Percentiles rank a stretch among this genome's conserved stretches.
Conservation (phyloP, 2,888 invertebrate species). For the Lysandra bellargus region DNA sequence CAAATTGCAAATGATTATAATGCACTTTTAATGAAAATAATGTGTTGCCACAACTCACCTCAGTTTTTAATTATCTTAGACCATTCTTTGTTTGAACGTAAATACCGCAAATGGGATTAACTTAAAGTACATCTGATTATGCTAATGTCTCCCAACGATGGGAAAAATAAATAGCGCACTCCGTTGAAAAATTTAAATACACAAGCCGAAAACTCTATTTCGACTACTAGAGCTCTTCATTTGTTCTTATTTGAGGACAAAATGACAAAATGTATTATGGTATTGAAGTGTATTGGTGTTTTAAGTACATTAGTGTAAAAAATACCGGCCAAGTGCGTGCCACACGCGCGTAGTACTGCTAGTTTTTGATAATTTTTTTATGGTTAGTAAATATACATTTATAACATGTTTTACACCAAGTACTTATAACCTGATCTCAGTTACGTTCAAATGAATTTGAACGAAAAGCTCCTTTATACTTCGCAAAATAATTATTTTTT, state of each 20-base stretch:
- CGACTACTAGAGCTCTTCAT: neutral
- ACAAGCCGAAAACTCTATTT: neutral
- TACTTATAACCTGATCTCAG: no score
- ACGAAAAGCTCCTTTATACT: no score
- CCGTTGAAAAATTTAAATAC: conserved; percentile 16
- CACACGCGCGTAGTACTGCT: no score
- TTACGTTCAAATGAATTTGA: no score
- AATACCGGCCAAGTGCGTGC: no score
- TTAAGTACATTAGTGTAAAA: no score
- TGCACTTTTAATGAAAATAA: neutral
- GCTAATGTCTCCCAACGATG: conserved; percentile 1
- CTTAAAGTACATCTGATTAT: conserved; percentile 9
- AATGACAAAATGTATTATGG: neutral
- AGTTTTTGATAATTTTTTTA: no score
- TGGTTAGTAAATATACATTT: no score
- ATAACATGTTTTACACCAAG: no score
- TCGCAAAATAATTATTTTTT: no score
- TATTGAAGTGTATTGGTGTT: neutral
- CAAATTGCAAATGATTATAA: conserved; percentile 15
- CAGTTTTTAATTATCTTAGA: conserved; percentile 11
- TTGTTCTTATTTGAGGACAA: neutral
- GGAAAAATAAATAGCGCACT: conserved; percentile 19
- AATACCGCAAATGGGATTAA: conserved; percentile 19
- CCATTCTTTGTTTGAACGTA: conserved; percentile 21
- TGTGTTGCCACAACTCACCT: conserved; percentile 5